A percentile compares a stretch with the other conserved stretches of the same genome.
These are phyloP conservation scores for Catostylus mosaicus DNA, from an alignment of 30 jellyfish, hydroid and myxozoan species.

Conservation along the genomic window DNA sequence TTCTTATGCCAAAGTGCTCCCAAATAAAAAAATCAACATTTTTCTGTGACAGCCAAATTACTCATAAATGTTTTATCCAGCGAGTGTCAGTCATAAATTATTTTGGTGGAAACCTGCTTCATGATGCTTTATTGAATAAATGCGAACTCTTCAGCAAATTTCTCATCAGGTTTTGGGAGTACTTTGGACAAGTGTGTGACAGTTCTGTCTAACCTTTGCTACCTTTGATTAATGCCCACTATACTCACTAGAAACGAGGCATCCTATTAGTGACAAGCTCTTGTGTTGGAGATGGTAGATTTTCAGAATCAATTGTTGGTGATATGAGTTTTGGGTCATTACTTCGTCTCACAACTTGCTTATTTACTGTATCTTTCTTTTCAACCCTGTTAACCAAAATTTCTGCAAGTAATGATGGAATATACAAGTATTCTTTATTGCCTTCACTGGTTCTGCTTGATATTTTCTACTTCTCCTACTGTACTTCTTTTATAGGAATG, in stretches of 20 bases:
- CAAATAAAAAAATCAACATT: too few species aligned
- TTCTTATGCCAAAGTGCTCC: too few species aligned
- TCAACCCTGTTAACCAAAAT: constrained; percentile 9
- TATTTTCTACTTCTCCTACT: constrained; percentile 6
- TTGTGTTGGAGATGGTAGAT: constrained; percentile 5
- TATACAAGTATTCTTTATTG: constrained; percentile 1
- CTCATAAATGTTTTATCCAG: too few species aligned
- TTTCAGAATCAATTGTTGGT: constrained; percentile 9
- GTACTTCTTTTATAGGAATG: constrained; percentile 11
- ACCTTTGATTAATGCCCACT: background rate
- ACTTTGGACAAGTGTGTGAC: too few species aligned
- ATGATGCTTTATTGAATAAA: too few species aligned
- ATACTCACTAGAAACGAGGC: too few species aligned
- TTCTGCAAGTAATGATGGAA: constrained; percentile 1
- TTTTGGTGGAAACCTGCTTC: too few species aligned
- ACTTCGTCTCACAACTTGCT: background rate
- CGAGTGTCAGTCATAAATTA: too few species aligned
- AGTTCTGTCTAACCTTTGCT: too few species aligned
- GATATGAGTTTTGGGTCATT: constrained; percentile 42
- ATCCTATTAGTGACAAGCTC: constrained; percentile 5
- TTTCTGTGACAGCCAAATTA: too few species aligned
- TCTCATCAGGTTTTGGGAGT: too few species aligned
- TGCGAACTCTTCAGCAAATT: too few species aligned
- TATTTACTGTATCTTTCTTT: constrained; percentile 6
- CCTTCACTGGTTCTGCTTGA: background rate